These are phyloP conservation scores for Xiphorhynchus erythropygius DNA, from an alignment of 2,797 vertebrate species.

Conservation along the genomic window DNA sequence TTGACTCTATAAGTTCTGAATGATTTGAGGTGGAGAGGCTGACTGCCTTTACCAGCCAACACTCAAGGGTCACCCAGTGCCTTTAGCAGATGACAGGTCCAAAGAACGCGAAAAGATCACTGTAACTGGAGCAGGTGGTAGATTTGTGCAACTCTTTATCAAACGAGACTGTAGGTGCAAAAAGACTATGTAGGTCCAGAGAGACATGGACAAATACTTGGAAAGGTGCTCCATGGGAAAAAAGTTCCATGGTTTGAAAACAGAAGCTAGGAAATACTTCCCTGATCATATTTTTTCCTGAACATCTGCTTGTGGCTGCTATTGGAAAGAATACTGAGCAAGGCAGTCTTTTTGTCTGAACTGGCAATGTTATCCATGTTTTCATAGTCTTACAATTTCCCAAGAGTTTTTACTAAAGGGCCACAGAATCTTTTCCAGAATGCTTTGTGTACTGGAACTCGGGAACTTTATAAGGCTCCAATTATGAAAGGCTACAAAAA, in stretches of 20 bases:
- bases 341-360: background rate
- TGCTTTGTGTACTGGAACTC: background rate
- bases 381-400: background rate
- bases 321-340: background rate
- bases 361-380: background rate
- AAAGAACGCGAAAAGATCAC: background rate
- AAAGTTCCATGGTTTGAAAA: background rate
- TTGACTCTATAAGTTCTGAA: background rate
- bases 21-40: background rate
- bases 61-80: background rate
- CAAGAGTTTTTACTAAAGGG: background rate
- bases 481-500: background rate
- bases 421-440: background rate
- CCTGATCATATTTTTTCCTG: background rate
- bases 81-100: background rate
- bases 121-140: background rate
- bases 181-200: background rate
- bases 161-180: background rate
- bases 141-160: background rate
- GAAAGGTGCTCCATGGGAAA: background rate
- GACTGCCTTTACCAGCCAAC: background rate
- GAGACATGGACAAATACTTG: background rate
- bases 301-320: background rate
- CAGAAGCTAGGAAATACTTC: background rate
- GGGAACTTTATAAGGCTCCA: background rate